Conservation (phyloP, 2,113 vertebrate species). For the Larimichthys polyactis region DNA sequence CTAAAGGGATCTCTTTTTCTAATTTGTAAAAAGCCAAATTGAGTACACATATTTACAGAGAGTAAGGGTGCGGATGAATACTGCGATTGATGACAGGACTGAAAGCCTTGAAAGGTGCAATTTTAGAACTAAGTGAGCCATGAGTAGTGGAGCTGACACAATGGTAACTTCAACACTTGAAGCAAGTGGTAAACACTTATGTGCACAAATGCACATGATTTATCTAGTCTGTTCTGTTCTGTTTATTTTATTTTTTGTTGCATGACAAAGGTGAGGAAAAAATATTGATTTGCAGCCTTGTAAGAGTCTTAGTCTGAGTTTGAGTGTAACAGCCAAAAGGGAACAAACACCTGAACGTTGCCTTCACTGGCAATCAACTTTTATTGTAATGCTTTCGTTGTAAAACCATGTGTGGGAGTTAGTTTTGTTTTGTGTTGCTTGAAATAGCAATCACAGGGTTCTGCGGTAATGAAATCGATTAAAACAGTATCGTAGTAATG, state of each 20-base stretch:
- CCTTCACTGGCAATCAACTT: conserved; percentile 45
- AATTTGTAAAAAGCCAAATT: neutral
- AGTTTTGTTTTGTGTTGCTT: neutral
- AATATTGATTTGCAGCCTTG: neutral
- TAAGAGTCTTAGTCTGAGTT: neutral
- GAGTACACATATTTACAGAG: neutral
- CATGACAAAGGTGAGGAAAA: neutral
- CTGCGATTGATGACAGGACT: neutral
- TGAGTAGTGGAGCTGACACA: neutral
- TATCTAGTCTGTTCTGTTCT: neutral
- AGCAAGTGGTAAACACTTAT: conserved; percentile 16
- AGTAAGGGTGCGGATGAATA: neutral
- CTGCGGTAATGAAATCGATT: conserved; percentile 20
- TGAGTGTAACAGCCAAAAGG: conserved; percentile 16
- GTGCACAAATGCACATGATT: neutral
- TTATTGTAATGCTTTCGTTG: conserved; percentile 28
- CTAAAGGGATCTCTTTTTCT: neutral
- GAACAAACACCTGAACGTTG: conserved; percentile 14
- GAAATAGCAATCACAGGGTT: neutral
- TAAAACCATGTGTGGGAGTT: conserved; percentile 27
- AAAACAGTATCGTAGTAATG: conserved; percentile 15
- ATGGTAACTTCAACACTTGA: neutral
- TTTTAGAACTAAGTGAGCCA: conserved; percentile 8
- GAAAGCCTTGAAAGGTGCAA: neutral
- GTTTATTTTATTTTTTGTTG: neutral